Percentiles rank a stretch among this genome's conserved stretches.
Evolutionary conservation across 2,888 invertebrate species (phyloP).

Genomic region (Cantharis nigra): DNA sequence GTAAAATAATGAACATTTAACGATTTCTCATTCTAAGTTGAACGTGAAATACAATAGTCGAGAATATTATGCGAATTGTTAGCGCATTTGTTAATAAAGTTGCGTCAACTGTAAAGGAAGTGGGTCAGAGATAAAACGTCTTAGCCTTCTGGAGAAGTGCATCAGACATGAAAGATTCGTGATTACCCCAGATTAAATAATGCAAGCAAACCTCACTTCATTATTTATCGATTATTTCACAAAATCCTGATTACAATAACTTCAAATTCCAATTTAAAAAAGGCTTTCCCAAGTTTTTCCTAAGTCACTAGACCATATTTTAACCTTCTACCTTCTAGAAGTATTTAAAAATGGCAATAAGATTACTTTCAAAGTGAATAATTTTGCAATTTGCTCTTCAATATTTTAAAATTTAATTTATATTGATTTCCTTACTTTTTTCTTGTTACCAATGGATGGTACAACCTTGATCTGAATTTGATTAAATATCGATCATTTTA

Average conservation of each 20-base stretch:
- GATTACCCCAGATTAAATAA: constrained; percentile 24
- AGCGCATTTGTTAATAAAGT: constrained; percentile 13
- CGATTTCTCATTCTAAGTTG: constrained; percentile 5
- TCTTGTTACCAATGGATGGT: not conserved
- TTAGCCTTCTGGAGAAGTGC: constrained; percentile 26
- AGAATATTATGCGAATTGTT: constrained; percentile 7
- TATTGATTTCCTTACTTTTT: not conserved
- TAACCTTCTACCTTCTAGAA: not conserved
- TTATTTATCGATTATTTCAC: not conserved
- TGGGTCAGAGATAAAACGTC: constrained; percentile 24
- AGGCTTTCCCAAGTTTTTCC: not conserved
- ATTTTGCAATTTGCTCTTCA: not conserved
- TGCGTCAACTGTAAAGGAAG: constrained; percentile 13
- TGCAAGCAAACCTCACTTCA: not conserved
- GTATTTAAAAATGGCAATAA: not conserved
- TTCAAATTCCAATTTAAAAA: not conserved
- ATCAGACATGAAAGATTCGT: constrained; percentile 26
- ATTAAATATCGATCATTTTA: not conserved
- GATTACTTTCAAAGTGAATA: not conserved
- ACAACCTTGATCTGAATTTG: not conserved
- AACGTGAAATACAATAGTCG: constrained; percentile 6
- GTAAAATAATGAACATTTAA: constrained; percentile 13
- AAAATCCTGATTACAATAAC: not conserved
- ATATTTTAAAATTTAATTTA: not conserved
- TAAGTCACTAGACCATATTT: not conserved